phyloP scores from a whole-genome alignment of 2,888 invertebrate species.

The Mythimna lalbum region DNA sequence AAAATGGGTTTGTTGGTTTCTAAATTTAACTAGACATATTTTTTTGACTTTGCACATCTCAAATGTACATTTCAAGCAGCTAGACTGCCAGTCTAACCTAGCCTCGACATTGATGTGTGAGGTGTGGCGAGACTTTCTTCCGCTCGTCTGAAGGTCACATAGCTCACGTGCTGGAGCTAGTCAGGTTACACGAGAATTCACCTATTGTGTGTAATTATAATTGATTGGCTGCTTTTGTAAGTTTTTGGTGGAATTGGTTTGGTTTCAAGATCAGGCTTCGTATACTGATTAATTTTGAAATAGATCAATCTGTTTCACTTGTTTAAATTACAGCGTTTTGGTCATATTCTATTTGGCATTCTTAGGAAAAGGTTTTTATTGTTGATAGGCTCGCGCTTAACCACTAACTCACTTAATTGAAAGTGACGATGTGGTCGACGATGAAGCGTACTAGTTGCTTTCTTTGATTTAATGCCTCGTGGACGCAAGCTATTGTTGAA shows the following conservation, averaged over 20 bases:
- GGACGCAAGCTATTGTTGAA: not conserved
- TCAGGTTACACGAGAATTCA: not conserved
- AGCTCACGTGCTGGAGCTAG: conserved; percentile 32
- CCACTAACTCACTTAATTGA: no score
- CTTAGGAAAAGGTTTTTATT: not conserved
- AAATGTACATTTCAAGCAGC: not conserved
- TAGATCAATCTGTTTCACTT: not conserved
- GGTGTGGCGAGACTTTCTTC: conserved; percentile 51
- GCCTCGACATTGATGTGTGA: conserved; percentile 50
- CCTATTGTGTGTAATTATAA: not conserved
- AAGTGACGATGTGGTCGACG: no score
- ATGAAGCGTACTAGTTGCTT: no score
- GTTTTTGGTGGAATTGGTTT: not conserved
- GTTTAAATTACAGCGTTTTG: not conserved
- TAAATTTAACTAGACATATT: not conserved
- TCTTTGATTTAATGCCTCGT: not conserved
- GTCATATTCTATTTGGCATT: not conserved
- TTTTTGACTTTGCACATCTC: not conserved
- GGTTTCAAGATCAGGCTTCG: not conserved
- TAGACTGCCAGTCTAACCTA: not conserved
- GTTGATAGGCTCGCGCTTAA: no score
- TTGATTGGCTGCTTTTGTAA: not conserved
- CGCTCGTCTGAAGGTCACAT: conserved; percentile 42
- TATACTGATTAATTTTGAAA: not conserved
- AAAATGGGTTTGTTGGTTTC: no score